phyloP scores from a whole-genome alignment of 2,888 invertebrate genomes.

The Biston betularia region DNA sequence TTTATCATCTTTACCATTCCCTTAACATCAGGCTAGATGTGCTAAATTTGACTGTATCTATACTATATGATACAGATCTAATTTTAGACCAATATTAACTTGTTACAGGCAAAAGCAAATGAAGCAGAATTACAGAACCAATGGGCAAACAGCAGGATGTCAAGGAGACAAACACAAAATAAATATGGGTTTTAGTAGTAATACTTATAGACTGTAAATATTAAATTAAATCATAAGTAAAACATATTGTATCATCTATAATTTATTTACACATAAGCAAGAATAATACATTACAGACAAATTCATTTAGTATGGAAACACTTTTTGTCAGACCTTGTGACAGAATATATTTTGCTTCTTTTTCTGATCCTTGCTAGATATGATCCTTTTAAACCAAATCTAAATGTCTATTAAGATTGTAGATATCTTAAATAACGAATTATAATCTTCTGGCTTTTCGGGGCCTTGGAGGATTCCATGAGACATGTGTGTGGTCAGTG shows the following conservation, averaged over 20 bases:
- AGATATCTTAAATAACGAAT: slow-evolving; percentile 46
- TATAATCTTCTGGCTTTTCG: slow-evolving; percentile 94
- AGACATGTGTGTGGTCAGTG: slow-evolving; percentile 95
- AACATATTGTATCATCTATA: slow-evolving; percentile 5
- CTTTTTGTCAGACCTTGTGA: no score
- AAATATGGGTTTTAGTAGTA: slow-evolving; percentile 95
- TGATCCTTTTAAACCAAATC: no score
- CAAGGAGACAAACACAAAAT: slow-evolving; percentile 95
- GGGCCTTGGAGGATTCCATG: slow-evolving; percentile 93
- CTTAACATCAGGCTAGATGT: no score
- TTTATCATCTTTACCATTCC: no score
- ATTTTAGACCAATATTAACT: slow-evolving; percentile 16
- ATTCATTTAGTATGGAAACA: no score
- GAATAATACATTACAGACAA: no score
- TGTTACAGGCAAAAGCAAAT: slow-evolving; percentile 95
- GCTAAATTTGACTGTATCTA: no score
- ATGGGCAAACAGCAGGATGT: slow-evolving; percentile 96
- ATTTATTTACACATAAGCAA: slow-evolving; percentile 33
- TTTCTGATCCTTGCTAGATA: no score
- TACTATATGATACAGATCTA: background rate
- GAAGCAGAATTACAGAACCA: slow-evolving; percentile 97
- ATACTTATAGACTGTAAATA: slow-evolving; percentile 16
- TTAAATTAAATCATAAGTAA: slow-evolving; percentile 16
- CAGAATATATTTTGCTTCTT: no score
- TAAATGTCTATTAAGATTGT: background rate